These are phyloP conservation scores for Donacobius atricapilla DNA, from an alignment of 2,113 vertebrate species.

Conservation along the genomic window DNA sequence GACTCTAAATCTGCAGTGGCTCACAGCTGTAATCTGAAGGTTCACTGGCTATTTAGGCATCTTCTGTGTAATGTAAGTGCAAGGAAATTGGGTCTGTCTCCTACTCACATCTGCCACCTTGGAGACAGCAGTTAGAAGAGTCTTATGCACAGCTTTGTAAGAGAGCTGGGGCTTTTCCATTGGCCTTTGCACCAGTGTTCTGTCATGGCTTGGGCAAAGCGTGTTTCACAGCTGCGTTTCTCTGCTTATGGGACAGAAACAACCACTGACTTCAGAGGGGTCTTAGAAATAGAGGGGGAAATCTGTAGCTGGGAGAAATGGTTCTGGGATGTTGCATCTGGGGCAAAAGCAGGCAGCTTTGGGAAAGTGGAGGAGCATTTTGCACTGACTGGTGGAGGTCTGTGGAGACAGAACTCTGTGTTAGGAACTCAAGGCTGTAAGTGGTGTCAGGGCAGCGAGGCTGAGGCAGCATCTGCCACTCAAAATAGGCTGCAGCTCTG, in stretches of 20 bases:
- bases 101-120: not conserved
- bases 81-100: not conserved
- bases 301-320: not conserved
- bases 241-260: not conserved
- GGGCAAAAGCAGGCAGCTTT: not conserved
- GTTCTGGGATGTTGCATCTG: no score
- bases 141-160: not conserved
- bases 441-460: not conserved
- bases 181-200: not conserved
- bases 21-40: not conserved
- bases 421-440: not conserved
- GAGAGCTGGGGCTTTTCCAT: not conserved
- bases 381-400: not conserved
- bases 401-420: not conserved
- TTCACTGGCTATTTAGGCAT: not conserved
- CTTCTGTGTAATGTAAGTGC: not conserved
- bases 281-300: not conserved
- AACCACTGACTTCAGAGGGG: not conserved
- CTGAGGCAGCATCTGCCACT: not conserved
- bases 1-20: not conserved
- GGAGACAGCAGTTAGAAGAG: not conserved
- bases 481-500: not conserved
- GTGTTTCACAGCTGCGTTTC: not conserved
- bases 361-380: not conserved
- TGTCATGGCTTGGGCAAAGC: not conserved